Conservation (phyloP, 2,113 vertebrate genomes). For the Sylvilagus bachmani region DNA sequence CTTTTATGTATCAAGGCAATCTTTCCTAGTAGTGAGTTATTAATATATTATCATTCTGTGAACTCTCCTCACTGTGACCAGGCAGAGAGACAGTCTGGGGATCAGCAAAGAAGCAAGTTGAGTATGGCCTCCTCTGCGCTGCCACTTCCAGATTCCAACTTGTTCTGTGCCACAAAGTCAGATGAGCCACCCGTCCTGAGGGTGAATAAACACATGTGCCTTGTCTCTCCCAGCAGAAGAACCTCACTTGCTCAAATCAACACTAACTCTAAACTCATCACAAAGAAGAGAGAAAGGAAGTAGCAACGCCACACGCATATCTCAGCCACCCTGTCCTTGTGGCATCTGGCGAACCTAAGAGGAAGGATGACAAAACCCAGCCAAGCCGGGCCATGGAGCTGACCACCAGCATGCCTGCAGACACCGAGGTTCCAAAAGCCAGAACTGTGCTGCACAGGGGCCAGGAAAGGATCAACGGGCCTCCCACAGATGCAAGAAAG, state of each 20-base stretch:
- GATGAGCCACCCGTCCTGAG: not conserved
- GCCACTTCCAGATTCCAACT: not conserved
- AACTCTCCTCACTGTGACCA: constrained; percentile 58
- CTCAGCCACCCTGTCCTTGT: not conserved
- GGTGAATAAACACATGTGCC: not conserved
- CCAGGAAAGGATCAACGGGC: rapidly evolving
- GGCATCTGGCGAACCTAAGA: not conserved
- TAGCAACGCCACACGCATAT: no score
- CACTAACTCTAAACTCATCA: not conserved
- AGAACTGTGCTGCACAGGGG: rapidly evolving
- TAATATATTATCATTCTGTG: constrained; percentile 56
- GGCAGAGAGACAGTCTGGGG: constrained; percentile 28
- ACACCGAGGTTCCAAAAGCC: no score
- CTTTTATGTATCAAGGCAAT: not conserved
- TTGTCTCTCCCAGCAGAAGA: not conserved
- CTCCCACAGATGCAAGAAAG: not conserved
- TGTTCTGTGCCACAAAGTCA: not conserved
- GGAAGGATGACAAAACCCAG: no score
- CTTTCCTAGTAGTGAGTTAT: constrained; percentile 60
- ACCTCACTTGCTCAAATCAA: not conserved
- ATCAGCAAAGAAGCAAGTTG: constrained; percentile 17
- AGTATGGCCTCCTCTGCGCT: not conserved
- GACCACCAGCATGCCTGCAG: no score
- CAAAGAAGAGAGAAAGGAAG: not conserved
- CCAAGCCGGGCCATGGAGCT: no score